Evolutionary conservation across 2,113 vertebrate species (phyloP), one percentile per base, ranked within the genome.

Genomic region (Ceuthmochares aereus): DNA sequence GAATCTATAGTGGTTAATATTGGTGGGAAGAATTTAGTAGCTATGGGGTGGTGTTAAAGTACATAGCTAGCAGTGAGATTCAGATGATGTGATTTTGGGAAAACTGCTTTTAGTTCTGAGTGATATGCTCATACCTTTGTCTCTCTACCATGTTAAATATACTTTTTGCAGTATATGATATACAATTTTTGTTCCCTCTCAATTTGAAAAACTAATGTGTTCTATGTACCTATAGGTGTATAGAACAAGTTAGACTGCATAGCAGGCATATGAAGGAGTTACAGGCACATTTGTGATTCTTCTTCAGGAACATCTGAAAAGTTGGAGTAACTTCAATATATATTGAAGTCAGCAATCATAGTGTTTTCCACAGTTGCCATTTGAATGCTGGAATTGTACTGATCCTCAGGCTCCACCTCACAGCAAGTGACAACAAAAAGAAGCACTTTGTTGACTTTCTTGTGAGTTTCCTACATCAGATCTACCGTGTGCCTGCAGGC

Each of bases 71-170:
- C 86, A 87, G 45, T 47, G 52, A 52, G 72, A 89, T 87, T 86
- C 63, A 58, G 63, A 72, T 96, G 47, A 52, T 60, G 32, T 92
- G 89, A 72, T 70, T 97, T 90, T 95, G 87, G 72, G 43, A 89
- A 92, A 94, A 90, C 30, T 84, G 60, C 12, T 89, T 77, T 88
- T 76, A 74, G 19, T 43, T 93, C 90, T 79, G 54, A 76, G 56
- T 58, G 64, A 77, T 83, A 47, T 27, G 20, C 32, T 97, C 34
- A 6, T 90, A 49, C 70, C 52, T 94, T 93, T 79, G 37, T 51
- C 40, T 51, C 40, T 87, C 36, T 62, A 27, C 56, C 84, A 52
- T 54, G 5, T 73, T 72, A 56, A 80, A 76, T 63, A 7, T 21
- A 23, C 20, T 85, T 95, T 93, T 88, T 52, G 36, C 92, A 70